Percentiles rank a stretch among this genome's conserved stretches.
phyloP scores from a whole-genome alignment of 2,113 vertebrate species.

The Lycaon pictus region DNA sequence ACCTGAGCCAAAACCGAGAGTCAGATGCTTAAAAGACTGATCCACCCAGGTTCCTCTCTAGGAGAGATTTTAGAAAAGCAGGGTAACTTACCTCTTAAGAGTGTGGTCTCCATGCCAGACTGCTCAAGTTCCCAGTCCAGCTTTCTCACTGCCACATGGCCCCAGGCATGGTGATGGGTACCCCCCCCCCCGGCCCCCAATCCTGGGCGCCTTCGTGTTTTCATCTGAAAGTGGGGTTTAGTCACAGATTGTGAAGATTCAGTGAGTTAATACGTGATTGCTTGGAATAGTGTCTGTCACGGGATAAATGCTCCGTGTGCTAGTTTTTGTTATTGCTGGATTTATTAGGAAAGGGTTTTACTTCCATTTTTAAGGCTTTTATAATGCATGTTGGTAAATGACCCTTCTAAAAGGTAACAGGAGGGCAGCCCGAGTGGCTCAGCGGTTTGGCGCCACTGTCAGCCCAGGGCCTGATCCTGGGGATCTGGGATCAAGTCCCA shows the following conservation, averaged over 20 bases:
- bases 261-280: neutral
- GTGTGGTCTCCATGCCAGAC: neutral
- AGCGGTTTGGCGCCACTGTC: no score
- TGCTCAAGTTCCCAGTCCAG: neutral
- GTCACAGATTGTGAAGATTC: neutral
- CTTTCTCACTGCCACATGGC: neutral
- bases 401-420: neutral
- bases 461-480: no score
- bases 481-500: no score
- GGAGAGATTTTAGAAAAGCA: neutral
- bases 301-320: neutral
- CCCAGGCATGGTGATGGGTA: neutral
- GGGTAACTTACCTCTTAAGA: neutral
- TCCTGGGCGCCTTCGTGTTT: neutral
- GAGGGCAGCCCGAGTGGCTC: no score
- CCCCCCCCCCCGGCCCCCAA: neutral
- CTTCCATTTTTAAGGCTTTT: neutral
- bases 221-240: neutral
- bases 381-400: neutral
- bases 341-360: slow-evolving; percentile 28
- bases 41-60: neutral
- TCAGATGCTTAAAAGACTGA: neutral
- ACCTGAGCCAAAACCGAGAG: neutral
- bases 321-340: neutral
- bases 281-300: neutral